phyloP scores from a whole-genome alignment of 2,888 invertebrate species.

The Siphlonurus alternatus region DNA sequence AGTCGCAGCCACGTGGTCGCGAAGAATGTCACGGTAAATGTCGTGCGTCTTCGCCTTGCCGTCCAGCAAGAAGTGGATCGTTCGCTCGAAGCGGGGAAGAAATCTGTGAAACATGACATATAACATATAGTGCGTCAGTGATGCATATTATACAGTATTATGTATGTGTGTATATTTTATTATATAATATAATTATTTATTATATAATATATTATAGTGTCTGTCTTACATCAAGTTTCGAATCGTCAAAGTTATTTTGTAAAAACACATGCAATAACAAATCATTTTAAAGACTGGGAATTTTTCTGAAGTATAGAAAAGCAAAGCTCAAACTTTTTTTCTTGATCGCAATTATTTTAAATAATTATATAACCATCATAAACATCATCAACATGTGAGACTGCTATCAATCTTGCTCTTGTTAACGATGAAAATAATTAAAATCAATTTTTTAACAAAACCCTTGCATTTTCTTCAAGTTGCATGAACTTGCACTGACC shows the following conservation, averaged over 20 bases:
- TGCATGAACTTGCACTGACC: conserved; percentile 37
- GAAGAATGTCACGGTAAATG: conserved; percentile 49
- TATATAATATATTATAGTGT: background rate
- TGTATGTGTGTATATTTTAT: background rate
- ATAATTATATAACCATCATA: too few relatives aligned
- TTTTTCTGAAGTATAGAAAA: too few relatives aligned
- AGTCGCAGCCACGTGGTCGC: conserved; percentile 32
- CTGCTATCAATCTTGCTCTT: too few relatives aligned
- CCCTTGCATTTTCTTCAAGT: too few relatives aligned
- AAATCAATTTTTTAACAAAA: too few relatives aligned
- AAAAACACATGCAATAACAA: too few relatives aligned
- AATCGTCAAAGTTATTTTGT: too few relatives aligned
- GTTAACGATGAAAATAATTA: too few relatives aligned
- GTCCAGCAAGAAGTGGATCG: conserved; percentile 44
- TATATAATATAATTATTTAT: background rate
- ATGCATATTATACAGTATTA: background rate
- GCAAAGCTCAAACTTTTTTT: too few relatives aligned
- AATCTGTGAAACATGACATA: conserved; percentile 30
- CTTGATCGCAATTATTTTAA: too few relatives aligned
- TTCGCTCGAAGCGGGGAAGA: conserved; percentile 41
- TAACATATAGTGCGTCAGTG: background rate
- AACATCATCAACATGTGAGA: too few relatives aligned
- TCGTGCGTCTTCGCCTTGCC: conserved; percentile 56
- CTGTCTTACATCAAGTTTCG: background rate
- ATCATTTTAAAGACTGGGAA: too few relatives aligned